Base-by-base conservation (phyloP, 2,113 vertebrate species). In the Tychaedon coryphoeus region DNA sequence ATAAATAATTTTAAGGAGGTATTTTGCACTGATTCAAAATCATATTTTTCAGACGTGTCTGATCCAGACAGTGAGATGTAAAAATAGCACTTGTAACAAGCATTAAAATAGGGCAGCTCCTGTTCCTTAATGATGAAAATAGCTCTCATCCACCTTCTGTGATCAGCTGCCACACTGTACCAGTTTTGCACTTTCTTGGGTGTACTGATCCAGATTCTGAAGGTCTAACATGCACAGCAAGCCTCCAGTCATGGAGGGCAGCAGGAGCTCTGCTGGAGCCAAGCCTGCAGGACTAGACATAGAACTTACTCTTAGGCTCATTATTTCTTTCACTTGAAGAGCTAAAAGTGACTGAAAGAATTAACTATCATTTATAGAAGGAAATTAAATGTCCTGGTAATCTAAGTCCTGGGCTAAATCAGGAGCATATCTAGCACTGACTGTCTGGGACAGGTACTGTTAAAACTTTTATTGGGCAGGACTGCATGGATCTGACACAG, bases 281-380 rank as follows among this genome's bases (percentile, higher is more conserved):
- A 88, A 69, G 53, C 60, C 90, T 47, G 34, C 56, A 53, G 82
- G 60, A 71, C 43, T 40, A 71, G 60, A 61, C 69, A 77, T 4
- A 80, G 67, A 86, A 71, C 87, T 80, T 80, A 28, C 43, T 90
- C 58, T 62, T 58, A 77, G 75, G 62, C 43, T 96, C 58, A 66
- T 88, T 95, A 73, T 69, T 86, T 75, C 57, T 95, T 94, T 92
- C 85, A 64, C 56, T 86, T 81, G 78, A 89, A 87, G 65, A 82
- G 71, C 67, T 92, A 64, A 79, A 86, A 95, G 48, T 72, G 48
- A 64, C 88, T 0, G 0, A 47, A 82, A 88, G 50, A 92, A 64
- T 10, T 48, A 90, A 66, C 48, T 71, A 29, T 74, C 16, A 60
- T 77, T 92, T 93, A 70, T 51, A 92, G 60, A 31, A 70, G 40